Conservation (phyloP, 1,140 invertebrate species). For the Battus philenor region DNA sequence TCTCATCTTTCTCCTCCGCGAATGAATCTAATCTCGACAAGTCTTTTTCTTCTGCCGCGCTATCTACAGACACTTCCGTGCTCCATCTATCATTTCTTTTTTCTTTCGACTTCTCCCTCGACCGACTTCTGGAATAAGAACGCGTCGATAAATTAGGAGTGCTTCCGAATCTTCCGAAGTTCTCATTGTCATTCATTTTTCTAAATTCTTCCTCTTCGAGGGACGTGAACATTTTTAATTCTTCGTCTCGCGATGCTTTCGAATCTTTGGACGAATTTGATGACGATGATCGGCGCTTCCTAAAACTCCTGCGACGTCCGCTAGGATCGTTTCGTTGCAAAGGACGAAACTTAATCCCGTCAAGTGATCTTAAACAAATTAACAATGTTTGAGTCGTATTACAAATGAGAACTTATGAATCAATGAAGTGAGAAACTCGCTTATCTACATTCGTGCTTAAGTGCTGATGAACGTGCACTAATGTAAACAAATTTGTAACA, state of each 20-base stretch:
- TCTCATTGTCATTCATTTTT: constrained; percentile 46
- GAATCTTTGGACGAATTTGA: constrained; percentile 77
- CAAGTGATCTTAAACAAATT: constrained; percentile 77
- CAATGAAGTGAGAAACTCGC: constrained; percentile 32
- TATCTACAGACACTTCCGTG: constrained; percentile 36
- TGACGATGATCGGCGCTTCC: constrained; percentile 76
- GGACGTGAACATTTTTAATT: constrained; percentile 78
- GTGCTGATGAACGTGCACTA: constrained; percentile 30
- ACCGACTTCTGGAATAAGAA: constrained; percentile 73
- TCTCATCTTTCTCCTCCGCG: constrained; percentile 53
- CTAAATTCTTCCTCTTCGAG: constrained; percentile 77
- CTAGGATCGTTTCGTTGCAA: constrained; percentile 77
- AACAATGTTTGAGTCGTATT: constrained; percentile 54
- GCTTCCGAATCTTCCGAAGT: constrained; percentile 49
- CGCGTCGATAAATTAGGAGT: constrained; percentile 67
- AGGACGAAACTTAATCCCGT: constrained; percentile 77
- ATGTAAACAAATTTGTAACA: constrained; percentile 31
- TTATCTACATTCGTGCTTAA: constrained; percentile 38
- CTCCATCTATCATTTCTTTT: constrained; percentile 38
- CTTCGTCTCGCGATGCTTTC: constrained; percentile 77
- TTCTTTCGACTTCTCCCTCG: constrained; percentile 59
- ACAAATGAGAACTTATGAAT: constrained; percentile 37
- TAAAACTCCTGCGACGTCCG: constrained; percentile 75
- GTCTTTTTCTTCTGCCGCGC: constrained; percentile 38
- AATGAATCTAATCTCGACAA: constrained; percentile 55